Base-by-base conservation (phyloP, 37 sponge, comb jelly and placozoan genomes). In the Petrosia ficiformis region DNA sequence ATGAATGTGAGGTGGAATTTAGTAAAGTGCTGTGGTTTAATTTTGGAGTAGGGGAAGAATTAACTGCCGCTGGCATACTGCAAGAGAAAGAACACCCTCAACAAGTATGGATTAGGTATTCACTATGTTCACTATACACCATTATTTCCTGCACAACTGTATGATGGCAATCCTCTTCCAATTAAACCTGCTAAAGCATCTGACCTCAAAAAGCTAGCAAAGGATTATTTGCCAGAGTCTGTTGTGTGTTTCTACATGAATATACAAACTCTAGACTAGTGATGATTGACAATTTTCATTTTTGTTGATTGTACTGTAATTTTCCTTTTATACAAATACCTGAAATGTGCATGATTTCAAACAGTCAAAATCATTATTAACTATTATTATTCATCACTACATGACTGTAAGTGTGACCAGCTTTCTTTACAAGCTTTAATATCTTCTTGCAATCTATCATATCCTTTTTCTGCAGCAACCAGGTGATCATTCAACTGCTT, bases 21-120 rank as follows among this genome's bases (percentile, higher is more conserved):
- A 25, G 35, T 22, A 74, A 57, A 2, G 37, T 57, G 2, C 24
- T 58, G 10, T 74, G 75, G 75, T 74, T 74, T 57, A 74, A 74
- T 30, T 74, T 74, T 74, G 75, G 75, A 57, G 44, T 43, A 32
- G 75, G 75, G 6, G 75, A 74, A 32, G 44, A 74, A 52, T 4
- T 57, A 33, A 33, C 57, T 28, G 48, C 40, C 16, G 59, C 36
- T 22, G 4, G 57, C 11, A 30, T 57, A 32, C 25, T 25, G 14
- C 8, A 43, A 35, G 24, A 44, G 36, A 2, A 25, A 26, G 60
- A 74, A 16, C 75, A 74, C 57, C 75, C 75, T 22, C 1, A 22
- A 57, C 36, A 74, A 57, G 75, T 74, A 8, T 74, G 75, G 75
- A 61, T 74, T 26, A 24, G 75, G 22, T 57, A n/a, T 26, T 25